phyloP scores from a whole-genome alignment of 2,113 vertebrate species.

The Anser cygnoides region DNA sequence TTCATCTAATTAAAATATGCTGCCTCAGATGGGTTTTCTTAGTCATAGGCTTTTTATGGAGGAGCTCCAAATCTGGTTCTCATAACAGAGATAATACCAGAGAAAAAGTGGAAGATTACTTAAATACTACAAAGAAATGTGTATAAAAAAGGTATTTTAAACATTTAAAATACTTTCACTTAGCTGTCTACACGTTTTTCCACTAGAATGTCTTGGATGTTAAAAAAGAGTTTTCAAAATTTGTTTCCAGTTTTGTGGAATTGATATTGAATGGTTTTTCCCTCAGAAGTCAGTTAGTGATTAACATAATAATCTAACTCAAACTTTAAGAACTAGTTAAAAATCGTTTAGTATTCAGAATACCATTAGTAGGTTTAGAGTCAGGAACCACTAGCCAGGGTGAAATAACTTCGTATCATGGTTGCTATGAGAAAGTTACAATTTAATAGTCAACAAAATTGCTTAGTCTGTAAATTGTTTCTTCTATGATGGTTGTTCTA shows the following conservation, averaged over 20 bases:
- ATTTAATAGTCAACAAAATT: too few species aligned
- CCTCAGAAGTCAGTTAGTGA: background rate
- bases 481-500: background rate
- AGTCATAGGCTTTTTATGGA: background rate
- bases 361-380: background rate
- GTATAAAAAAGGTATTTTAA: too few species aligned
- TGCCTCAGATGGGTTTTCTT: background rate
- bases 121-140: background rate
- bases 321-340: background rate
- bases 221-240: background rate
- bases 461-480: too few species aligned
- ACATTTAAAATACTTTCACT: background rate
- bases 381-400: background rate
- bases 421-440: background rate
- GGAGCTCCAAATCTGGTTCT: background rate
- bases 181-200: background rate
- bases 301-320: background rate
- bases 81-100: background rate
- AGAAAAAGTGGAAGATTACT: background rate
- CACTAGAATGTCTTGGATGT: background rate
- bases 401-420: background rate
- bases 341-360: background rate
- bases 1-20: background rate
- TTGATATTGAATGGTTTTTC: background rate
- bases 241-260: background rate